A percentile compares a stretch with the other conserved stretches of the same genome.
Evolutionary conservation across 1,140 invertebrate species (phyloP).

Genomic region (Eupristina koningsbergeri): DNA sequence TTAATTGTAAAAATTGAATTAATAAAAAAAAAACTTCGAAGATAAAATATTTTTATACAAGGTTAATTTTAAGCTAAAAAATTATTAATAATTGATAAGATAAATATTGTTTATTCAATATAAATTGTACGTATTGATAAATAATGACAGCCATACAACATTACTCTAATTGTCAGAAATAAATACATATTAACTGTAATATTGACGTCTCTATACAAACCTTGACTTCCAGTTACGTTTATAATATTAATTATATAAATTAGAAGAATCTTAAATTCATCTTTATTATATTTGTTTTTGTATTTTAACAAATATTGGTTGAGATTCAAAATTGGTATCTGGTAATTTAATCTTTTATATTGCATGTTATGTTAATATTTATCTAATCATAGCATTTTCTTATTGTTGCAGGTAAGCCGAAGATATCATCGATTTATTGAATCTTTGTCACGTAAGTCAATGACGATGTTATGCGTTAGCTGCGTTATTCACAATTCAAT

Average conservation of each 20-base stretch:
- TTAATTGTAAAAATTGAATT: too few relatives aligned
- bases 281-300: not conserved
- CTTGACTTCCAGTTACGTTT: not conserved
- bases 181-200: not conserved
- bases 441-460: conserved; percentile 20
- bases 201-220: not conserved
- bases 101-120: not conserved
- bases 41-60: not conserved
- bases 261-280: too few relatives aligned
- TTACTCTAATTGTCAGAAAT: not conserved
- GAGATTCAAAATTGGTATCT: not conserved
- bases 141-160: not conserved
- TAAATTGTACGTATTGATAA: not conserved
- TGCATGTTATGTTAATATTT: not conserved
- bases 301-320: not conserved
- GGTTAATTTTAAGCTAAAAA: not conserved
- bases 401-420: conserved; percentile 36
- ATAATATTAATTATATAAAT: too few relatives aligned
- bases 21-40: too few relatives aligned
- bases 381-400: not conserved
- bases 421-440: not conserved
- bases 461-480: not conserved
- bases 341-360: too few relatives aligned
- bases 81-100: not conserved
- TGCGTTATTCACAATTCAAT: not conserved